Percentiles rank a stretch among this genome's conserved stretches.
These are phyloP conservation scores for Bucorvus abyssinicus DNA, from an alignment of 2,797 vertebrate species.

Conservation along the genomic window DNA sequence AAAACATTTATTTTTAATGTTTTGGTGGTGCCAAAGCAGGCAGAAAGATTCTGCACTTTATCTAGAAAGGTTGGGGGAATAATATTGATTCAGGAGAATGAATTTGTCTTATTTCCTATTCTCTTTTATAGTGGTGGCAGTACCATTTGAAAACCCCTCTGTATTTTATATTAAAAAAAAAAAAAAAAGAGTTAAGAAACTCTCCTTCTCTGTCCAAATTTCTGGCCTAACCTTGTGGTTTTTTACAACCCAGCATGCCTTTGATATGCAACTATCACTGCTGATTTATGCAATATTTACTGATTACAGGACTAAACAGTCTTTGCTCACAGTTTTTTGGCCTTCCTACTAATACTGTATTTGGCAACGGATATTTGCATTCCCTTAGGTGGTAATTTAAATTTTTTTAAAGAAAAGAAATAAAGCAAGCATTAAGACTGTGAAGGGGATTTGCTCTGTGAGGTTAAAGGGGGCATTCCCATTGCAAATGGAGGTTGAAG, in stretches of 20 bases:
- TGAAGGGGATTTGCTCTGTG: not conserved
- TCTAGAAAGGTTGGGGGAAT: not conserved
- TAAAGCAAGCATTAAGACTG: not conserved
- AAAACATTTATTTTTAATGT: slow-evolving; percentile 42
- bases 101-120: not conserved
- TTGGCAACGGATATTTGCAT: not conserved
- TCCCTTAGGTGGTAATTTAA: not conserved
- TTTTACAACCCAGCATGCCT: not conserved
- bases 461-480: not conserved
- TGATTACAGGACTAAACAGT: not conserved
- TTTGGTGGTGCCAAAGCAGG: not conserved
- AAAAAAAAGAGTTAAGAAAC: not conserved
- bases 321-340: not conserved
- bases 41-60: not conserved
- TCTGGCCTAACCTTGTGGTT: not conserved
- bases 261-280: not conserved
- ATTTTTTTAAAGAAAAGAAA: not conserved
- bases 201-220: not conserved
- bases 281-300: not conserved
- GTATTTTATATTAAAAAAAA: not conserved
- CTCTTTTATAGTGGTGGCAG: not conserved
- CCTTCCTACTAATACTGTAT: not conserved
- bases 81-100: not conserved
- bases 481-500: not conserved
- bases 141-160: not conserved